phyloP scores from a whole-genome alignment of 2,888 invertebrate species.

The Harmothoe impar region DNA sequence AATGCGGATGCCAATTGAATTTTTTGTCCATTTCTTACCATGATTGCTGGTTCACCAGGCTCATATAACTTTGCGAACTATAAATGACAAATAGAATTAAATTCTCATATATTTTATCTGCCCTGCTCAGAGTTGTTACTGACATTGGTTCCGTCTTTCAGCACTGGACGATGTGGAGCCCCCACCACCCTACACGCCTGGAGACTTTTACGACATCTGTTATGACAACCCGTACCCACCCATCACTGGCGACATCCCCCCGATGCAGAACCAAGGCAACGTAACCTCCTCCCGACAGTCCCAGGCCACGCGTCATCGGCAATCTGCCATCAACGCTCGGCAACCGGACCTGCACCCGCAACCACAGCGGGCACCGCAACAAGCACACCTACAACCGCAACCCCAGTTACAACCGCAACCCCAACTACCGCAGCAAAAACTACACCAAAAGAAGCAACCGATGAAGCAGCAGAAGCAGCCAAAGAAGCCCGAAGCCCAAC shows the following conservation, averaged over 20 bases:
- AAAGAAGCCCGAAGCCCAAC: neutral
- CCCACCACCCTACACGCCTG: constrained; percentile 78
- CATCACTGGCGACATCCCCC: constrained; percentile 60
- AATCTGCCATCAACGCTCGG: constrained; percentile 49
- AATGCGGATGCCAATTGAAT: too few species aligned
- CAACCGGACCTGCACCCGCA: constrained; percentile 62
- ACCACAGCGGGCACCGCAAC: neutral
- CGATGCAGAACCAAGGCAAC: constrained; percentile 57
- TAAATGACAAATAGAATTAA: too few species aligned
- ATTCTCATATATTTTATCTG: neutral
- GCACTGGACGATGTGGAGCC: constrained; percentile 72
- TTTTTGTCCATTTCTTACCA: too few species aligned
- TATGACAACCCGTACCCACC: constrained; percentile 64
- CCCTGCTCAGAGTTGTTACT: neutral
- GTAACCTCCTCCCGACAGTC: neutral
- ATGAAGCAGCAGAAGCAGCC: neutral
- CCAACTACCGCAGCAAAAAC: neutral
- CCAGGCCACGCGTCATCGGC: neutral
- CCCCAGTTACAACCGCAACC: neutral
- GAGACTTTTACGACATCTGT: constrained; percentile 66
- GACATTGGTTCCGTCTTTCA: neutral
- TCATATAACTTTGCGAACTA: too few species aligned
- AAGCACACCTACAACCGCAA: constrained; percentile 21
- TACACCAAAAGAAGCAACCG: constrained; percentile 6
- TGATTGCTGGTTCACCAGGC: neutral